A percentile compares a stretch with the other conserved stretches of the same genome.
Evolutionary conservation across 2,113 vertebrate species (phyloP).

Genomic region (Solenodon paradoxus): DNA sequence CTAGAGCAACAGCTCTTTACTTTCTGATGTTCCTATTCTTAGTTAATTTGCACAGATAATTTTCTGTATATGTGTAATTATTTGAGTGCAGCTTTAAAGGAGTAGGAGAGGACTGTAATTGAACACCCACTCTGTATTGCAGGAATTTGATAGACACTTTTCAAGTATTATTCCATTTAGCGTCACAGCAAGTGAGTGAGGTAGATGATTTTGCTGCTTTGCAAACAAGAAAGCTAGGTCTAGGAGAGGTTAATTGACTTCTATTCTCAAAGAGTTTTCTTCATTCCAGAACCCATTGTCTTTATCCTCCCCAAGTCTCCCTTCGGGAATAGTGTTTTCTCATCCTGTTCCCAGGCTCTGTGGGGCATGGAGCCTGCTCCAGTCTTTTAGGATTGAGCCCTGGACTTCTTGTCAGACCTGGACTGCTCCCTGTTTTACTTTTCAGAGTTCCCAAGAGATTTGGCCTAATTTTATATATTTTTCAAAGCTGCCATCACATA

Average conservation of each 20-base stretch:
- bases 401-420: background rate
- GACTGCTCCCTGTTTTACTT: conserved; percentile 42
- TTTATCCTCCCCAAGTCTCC: background rate
- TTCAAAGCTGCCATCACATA: background rate
- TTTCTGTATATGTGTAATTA: background rate
- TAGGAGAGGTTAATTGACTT: conserved; percentile 62
- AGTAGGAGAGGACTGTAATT: background rate
- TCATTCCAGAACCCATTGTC: background rate
- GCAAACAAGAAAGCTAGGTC: conserved; percentile 56
- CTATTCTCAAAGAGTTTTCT: conserved; percentile 46
- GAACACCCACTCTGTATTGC: background rate
- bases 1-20: conserved; percentile 7
- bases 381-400: conserved; percentile 35
- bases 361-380: background rate
- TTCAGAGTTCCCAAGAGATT: conserved; percentile 38
- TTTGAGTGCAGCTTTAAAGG: conserved; percentile 16
- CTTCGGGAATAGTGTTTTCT: conserved; percentile 26
- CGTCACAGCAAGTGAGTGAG: conserved; percentile 12
- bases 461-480: conserved; percentile 60
- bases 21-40: conserved; percentile 38
- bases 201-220: conserved; percentile 48
- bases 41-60: conserved; percentile 25
- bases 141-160: background rate
- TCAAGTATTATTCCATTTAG: background rate
- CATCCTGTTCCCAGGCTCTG: background rate